These are phyloP conservation scores for Neolamprologus falcicula DNA, from an alignment of 2,113 vertebrate genomes.

Conservation along the genomic window DNA sequence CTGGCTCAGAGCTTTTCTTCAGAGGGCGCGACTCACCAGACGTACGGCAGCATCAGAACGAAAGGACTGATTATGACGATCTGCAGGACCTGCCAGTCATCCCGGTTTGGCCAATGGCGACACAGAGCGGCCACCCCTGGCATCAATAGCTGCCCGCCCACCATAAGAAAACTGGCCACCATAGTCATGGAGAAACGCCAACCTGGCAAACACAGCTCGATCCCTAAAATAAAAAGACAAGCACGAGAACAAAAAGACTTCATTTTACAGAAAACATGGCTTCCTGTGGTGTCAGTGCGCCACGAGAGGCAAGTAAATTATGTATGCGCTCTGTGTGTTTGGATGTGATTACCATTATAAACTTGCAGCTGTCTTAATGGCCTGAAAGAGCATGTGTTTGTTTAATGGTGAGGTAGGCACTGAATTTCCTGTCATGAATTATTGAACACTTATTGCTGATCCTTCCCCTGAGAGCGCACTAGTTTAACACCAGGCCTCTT, in stretches of 20 bases:
- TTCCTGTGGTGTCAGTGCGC: neutral
- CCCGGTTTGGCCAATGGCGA: conserved; percentile 64
- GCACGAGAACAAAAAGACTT: neutral
- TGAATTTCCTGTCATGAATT: conserved; percentile 27
- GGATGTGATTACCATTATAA: neutral
- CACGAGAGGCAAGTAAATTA: neutral
- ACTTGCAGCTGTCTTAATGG: neutral
- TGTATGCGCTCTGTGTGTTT: neutral
- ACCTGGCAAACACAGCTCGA: conserved; percentile 89
- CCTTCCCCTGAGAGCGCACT: neutral
- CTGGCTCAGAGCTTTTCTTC: conserved; percentile 44
- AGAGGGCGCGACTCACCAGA: conserved; percentile 81
- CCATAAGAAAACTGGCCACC: conserved; percentile 91
- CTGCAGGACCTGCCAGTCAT: conserved; percentile 95
- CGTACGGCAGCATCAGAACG: conserved; percentile 88
- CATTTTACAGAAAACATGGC: neutral
- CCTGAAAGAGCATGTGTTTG: conserved; percentile 1
- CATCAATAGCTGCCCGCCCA: conserved; percentile 92
- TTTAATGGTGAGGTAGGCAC: neutral
- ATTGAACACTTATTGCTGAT: conserved; percentile 14
- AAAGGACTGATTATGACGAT: conserved; percentile 93
- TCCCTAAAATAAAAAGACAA: conserved; percentile 68
- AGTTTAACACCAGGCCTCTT: conserved; percentile 8
- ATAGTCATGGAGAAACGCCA: conserved; percentile 97
- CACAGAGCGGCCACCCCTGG: conserved; percentile 88